A percentile compares a stretch with the other conserved stretches of the same genome.
Conservation (phyloP, 2,888 invertebrate species). For the Sarcophaga variegata region DNA sequence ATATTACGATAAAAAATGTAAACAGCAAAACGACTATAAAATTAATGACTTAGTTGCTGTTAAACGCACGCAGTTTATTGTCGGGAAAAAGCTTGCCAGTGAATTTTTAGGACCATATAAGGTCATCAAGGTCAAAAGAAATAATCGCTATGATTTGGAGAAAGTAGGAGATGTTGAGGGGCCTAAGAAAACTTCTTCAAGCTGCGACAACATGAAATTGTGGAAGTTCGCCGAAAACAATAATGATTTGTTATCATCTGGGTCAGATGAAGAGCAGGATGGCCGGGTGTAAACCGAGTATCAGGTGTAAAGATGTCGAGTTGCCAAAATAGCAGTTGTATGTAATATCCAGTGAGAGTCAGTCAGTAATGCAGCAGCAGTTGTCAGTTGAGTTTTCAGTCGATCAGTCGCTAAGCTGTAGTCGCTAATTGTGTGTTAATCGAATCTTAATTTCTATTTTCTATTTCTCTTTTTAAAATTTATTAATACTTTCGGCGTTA, state of each 20-base stretch:
- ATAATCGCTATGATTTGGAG: conserved; percentile 55
- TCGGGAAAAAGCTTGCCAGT: conserved; percentile 57
- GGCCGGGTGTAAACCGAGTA: conserved; percentile 57
- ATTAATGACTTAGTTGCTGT: conserved; percentile 57
- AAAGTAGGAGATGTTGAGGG: conserved; percentile 58
- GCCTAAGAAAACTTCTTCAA: conserved; percentile 51
- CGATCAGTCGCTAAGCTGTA: no score
- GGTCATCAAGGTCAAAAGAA: conserved; percentile 51
- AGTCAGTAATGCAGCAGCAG: no score
- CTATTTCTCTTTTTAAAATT: no score
- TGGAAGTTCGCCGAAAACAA: conserved; percentile 57
- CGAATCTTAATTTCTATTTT: no score
- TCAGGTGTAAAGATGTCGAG: no score
- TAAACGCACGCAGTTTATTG: conserved; percentile 58
- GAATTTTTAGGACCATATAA: conserved; percentile 57
- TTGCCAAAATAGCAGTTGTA: no score
- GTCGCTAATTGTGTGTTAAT: no score
- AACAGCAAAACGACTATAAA: conserved; percentile 46
- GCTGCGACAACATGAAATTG: conserved; percentile 66
- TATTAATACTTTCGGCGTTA: no score
- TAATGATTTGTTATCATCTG: conserved; percentile 57
- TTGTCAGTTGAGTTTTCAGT: no score
- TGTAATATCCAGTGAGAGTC: no score
- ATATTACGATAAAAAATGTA: conserved; percentile 63
- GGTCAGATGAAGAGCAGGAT: conserved; percentile 63